Conservation (phyloP, 1,140 invertebrate species). For the Ptiloglossa arizonensis region DNA sequence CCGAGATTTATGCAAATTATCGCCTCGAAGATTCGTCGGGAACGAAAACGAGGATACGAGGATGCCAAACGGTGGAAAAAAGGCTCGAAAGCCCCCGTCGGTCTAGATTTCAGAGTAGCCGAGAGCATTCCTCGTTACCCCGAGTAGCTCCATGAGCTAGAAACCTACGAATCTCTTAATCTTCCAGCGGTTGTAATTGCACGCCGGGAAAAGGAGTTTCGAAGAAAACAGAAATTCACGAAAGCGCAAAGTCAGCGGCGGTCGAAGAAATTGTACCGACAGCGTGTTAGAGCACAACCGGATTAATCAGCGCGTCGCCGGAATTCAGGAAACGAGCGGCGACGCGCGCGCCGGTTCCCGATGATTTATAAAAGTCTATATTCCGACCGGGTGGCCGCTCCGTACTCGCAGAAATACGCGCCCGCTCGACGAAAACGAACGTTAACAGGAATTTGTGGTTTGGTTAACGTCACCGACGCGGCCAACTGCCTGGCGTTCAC, state of each 20-base stretch:
- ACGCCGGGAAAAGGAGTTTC: too few relatives aligned
- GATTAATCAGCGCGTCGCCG: constrained; percentile 3
- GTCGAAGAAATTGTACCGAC: not conserved
- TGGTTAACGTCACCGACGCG: constrained; percentile 10
- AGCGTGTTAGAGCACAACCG: not conserved
- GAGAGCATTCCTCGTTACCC: too few relatives aligned
- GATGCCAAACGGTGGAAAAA: too few relatives aligned
- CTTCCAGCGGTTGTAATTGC: too few relatives aligned
- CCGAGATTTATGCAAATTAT: constrained; percentile 41
- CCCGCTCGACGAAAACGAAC: constrained; percentile 23
- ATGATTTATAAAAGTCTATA: constrained; percentile 1
- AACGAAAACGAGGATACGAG: too few relatives aligned
- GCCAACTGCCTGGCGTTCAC: not conserved
- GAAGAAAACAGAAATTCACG: not conserved
- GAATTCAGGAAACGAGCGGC: not conserved
- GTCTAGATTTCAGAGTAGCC: too few relatives aligned
- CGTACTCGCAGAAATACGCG: not conserved
- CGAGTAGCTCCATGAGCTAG: too few relatives aligned
- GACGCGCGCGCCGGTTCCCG: not conserved
- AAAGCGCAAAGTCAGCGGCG: not conserved
- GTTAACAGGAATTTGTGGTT: constrained; percentile 41
- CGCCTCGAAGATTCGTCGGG: constrained; percentile 1
- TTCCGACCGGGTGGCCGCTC: not conserved
- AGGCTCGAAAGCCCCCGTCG: too few relatives aligned
- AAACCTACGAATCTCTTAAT: too few relatives aligned